Base-by-base conservation (phyloP, 37 sponge, comb jelly and placozoan species). In the Amphimedon queenslandica region DNA sequence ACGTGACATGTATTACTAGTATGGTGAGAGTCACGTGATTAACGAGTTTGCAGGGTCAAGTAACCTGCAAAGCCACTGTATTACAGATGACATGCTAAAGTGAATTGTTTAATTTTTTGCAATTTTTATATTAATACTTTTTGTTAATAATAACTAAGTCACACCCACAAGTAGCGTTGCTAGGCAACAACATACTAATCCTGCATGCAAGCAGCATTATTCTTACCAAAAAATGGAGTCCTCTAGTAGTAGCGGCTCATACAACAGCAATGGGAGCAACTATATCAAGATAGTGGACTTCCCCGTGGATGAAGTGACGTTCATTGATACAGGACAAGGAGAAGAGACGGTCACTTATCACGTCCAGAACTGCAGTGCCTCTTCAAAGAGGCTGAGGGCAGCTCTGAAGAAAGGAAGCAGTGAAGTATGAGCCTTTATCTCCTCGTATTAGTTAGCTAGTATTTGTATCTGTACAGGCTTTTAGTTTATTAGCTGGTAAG, bases 341-440 rank as follows among this genome's bases (percentile, higher is more conserved):
- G 56, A 43, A 67, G 27, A 67, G 18, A 51, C 31, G 32, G 16
- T 42, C 13, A 71, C 57, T 18, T 77, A 55, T 55, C 58, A 67
- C 34, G 64, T 84, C 11, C 66, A 63, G 1, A 84, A 84, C 65
- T 28, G 72, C 34, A 31, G 66, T 29, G 42, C 30, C 1, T 1
- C 31, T 8, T 76, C 73, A 21, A 47, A 47, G 65, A 76, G 56
- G 27, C 57, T 84, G 1, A 57, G 84, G 24, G 73, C 58, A 25
- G 71, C 84, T 16, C 37, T 77, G 6, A 28, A 38, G 33, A 63
- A 71, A 29, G 33, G 64, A 21, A 77, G 72, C 32, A 57, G 70
- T 36, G 42, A 69, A 11, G 84, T 84, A 34, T 70, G 84, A 65
- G 18, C 6, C 36, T 16, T 16, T 28, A 27, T 11, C 5, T 66